These are phyloP conservation scores for Oncorhynchus clarkii DNA, from an alignment of 2,113 vertebrate genomes.

Conservation along the genomic window DNA sequence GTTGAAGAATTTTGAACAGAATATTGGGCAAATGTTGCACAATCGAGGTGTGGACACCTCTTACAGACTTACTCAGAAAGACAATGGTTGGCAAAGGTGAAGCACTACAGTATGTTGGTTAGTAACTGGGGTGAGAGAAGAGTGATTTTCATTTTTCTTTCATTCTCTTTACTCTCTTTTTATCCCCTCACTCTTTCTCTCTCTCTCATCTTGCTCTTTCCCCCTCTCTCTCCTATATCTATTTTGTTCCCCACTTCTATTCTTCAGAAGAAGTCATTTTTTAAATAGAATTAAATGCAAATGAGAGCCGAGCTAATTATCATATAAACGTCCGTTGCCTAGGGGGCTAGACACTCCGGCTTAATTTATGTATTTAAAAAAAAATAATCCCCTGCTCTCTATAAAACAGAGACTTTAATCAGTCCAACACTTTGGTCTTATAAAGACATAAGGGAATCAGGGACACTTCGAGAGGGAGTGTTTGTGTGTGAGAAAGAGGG, in stretches of 20 bases:
- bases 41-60: too few species aligned
- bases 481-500: neutral
- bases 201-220: constrained; percentile 1
- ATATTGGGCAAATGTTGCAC: too few species aligned
- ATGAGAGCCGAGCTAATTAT: constrained; percentile 74
- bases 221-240: constrained; percentile 40
- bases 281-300: constrained; percentile 77
- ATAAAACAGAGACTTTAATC: constrained; percentile 67
- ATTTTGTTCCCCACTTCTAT: constrained; percentile 17
- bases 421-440: constrained; percentile 58
- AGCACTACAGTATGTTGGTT: too few species aligned
- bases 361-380: constrained; percentile 73
- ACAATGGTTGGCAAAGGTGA: too few species aligned
- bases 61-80: too few species aligned
- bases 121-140: too few species aligned
- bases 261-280: constrained; percentile 64
- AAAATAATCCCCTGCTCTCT: constrained; percentile 53
- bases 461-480: constrained; percentile 32
- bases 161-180: too few species aligned
- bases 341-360: constrained; percentile 50
- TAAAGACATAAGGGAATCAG: constrained; percentile 59
- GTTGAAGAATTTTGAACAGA: too few species aligned
- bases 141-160: too few species aligned
- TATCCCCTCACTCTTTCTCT: too few species aligned
- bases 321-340: constrained; percentile 73